Base-by-base conservation (phyloP, 2,888 invertebrate species). In the Cheilosia variabilis region DNA sequence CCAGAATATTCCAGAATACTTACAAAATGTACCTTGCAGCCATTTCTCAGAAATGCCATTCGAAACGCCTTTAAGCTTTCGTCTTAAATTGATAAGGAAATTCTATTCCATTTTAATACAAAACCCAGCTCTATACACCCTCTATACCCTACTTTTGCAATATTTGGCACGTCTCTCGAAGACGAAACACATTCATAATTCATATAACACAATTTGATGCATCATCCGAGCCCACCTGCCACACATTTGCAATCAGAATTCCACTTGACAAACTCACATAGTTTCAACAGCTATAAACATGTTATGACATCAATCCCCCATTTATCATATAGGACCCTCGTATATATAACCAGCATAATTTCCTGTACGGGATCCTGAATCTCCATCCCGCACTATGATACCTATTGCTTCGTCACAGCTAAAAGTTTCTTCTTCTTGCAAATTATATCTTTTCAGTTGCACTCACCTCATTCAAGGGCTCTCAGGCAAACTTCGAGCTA, bases 401-500 rank as follows among this genome's bases (percentile, higher is more conserved):
- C n/a, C n/a, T n/a, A 22, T n/a, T 15, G n/a, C 22, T 57, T 2
- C 52, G 50, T 76, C 63, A 76, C 60, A 57, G 31, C 81, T 75
- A 75, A 66, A 80, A 73, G 31, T 41, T 71, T 69, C 37, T 31
- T 31, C 31, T 9, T 77, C 15, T 68, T 75, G 69, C 2, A 71
- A 72, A 69, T 77, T 79, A 80, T 82, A 80, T 83, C 78, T 82
- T 84, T 86, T 41, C 89, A 91, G 92, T 92, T 87, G 92, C 92
- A 87, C 88, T 92, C 77, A 92, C 92, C 71, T 92, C 92, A 55
- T 92, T 90, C 87, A 91, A 93, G 90, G 94, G 94, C 88, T 93
- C 93, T 71, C 90, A 92, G 50, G 92, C 92, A 88, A 93, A 93
- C 89, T 91, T 94, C 86, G 94, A 93, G 89, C 91, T 94, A 87